Evolutionary conservation across 2,888 invertebrate genomes (phyloP).

Genomic region (Drosophila bunnanda): DNA sequence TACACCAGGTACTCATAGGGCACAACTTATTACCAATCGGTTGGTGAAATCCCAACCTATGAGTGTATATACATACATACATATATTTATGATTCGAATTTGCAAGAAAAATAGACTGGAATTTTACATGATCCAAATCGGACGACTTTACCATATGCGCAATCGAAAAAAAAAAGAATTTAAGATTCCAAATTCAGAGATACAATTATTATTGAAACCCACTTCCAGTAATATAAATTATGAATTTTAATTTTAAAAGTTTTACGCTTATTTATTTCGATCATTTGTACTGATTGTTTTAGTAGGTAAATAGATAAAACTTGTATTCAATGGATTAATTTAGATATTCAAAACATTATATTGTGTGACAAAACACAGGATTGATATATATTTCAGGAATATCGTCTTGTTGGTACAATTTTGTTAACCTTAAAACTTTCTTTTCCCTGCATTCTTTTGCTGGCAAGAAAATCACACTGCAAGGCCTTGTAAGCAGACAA

Average conservation of each 20-base stretch:
- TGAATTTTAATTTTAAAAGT: neutral
- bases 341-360: neutral
- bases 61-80: no score
- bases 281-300: neutral
- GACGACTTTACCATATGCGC: no score
- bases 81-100: no score
- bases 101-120: no score
- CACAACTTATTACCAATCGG: neutral
- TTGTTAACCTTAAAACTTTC: conserved; percentile 13
- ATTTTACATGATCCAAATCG: no score
- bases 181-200: no score
- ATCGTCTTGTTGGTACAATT: neutral
- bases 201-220: no score
- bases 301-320: neutral
- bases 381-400: neutral
- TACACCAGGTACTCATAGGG: neutral
- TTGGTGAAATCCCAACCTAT: neutral
- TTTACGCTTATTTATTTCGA: neutral
- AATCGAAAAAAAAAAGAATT: no score
- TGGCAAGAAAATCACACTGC: conserved; percentile 83
- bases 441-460: conserved; percentile 52
- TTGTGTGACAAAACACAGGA: neutral
- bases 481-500: conserved; percentile 59
- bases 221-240: no score
- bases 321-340: no score